These are phyloP conservation scores for Pteruthius melanotis DNA, from an alignment of 2,113 vertebrate species.

Conservation along the genomic window DNA sequence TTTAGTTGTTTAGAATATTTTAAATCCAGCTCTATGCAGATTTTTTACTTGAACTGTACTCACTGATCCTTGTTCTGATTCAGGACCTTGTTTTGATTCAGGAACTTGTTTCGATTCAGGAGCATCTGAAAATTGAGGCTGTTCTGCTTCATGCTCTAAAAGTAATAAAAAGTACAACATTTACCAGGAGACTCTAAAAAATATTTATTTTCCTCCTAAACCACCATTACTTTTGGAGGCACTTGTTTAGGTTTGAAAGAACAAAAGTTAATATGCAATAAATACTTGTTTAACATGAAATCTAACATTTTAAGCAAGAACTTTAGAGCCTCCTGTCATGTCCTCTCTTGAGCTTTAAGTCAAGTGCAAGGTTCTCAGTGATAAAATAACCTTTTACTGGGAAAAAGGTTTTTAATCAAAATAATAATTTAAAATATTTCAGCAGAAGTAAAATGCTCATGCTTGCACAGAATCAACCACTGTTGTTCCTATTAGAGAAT, in stretches of 20 bases:
- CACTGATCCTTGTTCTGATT: background rate
- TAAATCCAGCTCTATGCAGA: background rate
- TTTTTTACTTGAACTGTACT: background rate
- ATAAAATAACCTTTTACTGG: background rate
- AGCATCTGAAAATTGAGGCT: conserved; percentile 45
- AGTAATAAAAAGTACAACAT: background rate
- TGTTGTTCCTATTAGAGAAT: background rate
- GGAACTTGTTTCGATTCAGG: background rate
- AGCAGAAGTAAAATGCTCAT: background rate
- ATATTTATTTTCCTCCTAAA: background rate
- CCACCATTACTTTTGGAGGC: background rate
- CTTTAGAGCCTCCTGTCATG: background rate
- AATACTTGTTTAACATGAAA: background rate
- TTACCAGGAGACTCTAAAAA: background rate
- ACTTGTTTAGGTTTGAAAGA: background rate
- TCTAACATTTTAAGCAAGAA: background rate
- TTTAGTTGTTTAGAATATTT: background rate
- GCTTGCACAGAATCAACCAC: background rate
- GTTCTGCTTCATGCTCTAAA: conserved; percentile 75
- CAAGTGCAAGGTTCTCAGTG: background rate
- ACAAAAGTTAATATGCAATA: background rate
- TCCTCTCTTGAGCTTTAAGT: background rate
- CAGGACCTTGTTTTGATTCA: background rate
- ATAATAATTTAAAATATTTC: background rate
- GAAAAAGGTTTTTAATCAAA: background rate